A percentile compares a stretch with the other conserved stretches of the same genome.
These are phyloP conservation scores for Macropus fuliginosus DNA, from an alignment of 2,797 vertebrate genomes.

Conservation along the genomic window DNA sequence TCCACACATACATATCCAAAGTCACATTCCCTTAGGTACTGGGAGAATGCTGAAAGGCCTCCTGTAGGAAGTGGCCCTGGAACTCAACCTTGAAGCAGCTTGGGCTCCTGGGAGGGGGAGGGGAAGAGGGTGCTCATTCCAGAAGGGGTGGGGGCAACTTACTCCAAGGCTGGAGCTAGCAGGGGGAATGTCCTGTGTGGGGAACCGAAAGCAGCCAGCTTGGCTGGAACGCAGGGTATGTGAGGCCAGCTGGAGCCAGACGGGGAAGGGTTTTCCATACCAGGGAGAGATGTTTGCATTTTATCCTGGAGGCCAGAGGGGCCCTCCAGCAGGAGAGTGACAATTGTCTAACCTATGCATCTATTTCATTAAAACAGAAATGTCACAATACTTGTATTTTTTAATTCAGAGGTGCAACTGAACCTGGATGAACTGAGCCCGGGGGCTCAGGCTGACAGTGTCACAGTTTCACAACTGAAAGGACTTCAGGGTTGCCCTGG, in stretches of 20 bases:
- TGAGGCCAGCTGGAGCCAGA: constrained; percentile 1
- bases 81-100: not conserved
- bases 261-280: not conserved
- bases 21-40: not conserved
- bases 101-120: not conserved
- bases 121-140: not conserved
- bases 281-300: not conserved
- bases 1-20: not conserved
- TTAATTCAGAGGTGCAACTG: not conserved
- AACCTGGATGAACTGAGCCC: not conserved
- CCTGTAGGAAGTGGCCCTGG: not conserved
- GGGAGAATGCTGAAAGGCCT: not conserved
- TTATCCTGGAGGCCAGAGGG: not conserved
- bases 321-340: not conserved
- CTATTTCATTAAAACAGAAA: not conserved
- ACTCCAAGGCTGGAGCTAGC: not conserved
- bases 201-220: not conserved
- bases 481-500: not conserved
- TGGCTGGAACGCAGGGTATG: not conserved
- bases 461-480: not conserved
- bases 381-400: not conserved
- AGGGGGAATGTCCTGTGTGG: not conserved
- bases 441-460: no score
- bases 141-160: not conserved
- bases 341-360: not conserved